These are phyloP conservation scores for Gymnocephalus cernua DNA, from an alignment of 2,113 vertebrate species.

Conservation along the genomic window DNA sequence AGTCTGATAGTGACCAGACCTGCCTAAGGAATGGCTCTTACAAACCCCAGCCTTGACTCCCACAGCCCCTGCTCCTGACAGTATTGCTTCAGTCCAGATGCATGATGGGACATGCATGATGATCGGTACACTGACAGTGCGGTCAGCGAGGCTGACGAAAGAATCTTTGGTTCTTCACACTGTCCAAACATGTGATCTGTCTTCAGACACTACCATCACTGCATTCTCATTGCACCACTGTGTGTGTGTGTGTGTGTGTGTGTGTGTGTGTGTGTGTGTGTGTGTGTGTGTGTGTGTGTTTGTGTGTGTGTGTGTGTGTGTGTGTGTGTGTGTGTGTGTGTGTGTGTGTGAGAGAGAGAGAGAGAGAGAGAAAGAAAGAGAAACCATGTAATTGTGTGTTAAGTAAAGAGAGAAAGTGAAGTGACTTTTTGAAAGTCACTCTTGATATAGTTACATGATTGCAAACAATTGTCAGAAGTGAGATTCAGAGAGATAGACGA, in stretches of 20 bases:
- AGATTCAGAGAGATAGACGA: background rate
- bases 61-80: slow-evolving; percentile 13
- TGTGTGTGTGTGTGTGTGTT: too few species aligned
- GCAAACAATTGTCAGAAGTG: background rate
- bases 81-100: slow-evolving; percentile 45
- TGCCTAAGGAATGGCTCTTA: background rate
- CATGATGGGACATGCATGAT: slow-evolving; percentile 72
- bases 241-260: slow-evolving; percentile 13
- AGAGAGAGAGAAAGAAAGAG: background rate
- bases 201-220: slow-evolving; percentile 63
- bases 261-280: background rate
- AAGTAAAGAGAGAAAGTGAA: slow-evolving; percentile 17
- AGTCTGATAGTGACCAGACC: slow-evolving; percentile 8
- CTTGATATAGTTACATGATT: background rate
- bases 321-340: background rate
- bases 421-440: background rate
- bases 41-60: background rate
- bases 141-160: slow-evolving; percentile 66
- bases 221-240: slow-evolving; percentile 53
- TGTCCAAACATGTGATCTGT: slow-evolving; percentile 71
- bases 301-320: background rate
- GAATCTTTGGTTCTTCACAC: slow-evolving; percentile 57
- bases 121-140: slow-evolving; percentile 59
- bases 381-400: slow-evolving; percentile 16
- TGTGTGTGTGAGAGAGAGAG: background rate